Conservation (phyloP, 2,797 vertebrate species). For the Rhyacichthys aspro region DNA sequence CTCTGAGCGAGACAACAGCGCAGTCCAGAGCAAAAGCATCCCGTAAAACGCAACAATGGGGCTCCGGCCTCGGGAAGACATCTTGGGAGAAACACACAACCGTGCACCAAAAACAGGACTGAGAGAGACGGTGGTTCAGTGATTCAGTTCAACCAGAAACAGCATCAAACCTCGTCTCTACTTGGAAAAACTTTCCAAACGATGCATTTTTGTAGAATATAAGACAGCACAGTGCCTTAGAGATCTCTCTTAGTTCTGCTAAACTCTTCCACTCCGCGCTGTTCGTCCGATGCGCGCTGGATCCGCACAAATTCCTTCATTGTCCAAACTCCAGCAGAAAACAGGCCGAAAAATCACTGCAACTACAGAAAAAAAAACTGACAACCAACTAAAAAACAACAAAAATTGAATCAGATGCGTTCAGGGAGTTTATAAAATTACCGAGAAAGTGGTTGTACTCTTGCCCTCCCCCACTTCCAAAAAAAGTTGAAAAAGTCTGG, state of each 20-base stretch:
- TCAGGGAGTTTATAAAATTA: neutral
- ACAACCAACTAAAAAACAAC: neutral
- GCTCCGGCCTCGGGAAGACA: constrained; percentile 77
- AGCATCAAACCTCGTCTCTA: constrained; percentile 11
- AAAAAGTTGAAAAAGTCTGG: constrained; percentile 76
- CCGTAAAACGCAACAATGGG: constrained; percentile 77
- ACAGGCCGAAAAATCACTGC: neutral
- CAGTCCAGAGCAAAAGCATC: constrained; percentile 75
- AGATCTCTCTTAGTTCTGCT: constrained; percentile 51
- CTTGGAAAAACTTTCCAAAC: constrained; percentile 27
- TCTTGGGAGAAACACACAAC: constrained; percentile 65
- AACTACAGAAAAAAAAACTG: neutral
- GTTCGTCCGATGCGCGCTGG: constrained; percentile 41
- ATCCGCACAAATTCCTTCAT: constrained; percentile 49
- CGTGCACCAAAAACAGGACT: constrained; percentile 8
- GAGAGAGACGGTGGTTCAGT: constrained; percentile 1
- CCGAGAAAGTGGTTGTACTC: constrained; percentile 48
- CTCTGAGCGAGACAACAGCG: constrained; percentile 40
- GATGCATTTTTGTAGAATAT: constrained; percentile 33
- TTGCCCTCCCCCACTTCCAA: constrained; percentile 69
- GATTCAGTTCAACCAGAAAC: constrained; percentile 1
- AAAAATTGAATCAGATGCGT: too few relatives aligned
- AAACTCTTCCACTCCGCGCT: constrained; percentile 56
- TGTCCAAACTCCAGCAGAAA: constrained; percentile 26
- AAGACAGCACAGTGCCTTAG: constrained; percentile 21